Evolutionary conservation across 2,113 vertebrate genomes (phyloP).

Genomic region (Pseudorasbora parva): DNA sequence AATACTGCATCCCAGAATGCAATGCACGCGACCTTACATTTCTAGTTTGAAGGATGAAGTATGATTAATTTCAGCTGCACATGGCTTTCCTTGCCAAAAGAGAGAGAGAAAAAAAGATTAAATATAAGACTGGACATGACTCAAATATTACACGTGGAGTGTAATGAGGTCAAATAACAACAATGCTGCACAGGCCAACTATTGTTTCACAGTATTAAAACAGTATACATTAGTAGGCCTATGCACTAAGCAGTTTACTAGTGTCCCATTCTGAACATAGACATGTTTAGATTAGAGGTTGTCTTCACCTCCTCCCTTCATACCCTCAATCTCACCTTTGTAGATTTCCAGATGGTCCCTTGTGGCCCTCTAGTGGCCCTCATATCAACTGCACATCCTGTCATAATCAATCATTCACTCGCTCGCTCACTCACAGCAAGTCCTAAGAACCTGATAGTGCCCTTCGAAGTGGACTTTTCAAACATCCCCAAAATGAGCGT

Average conservation of each 20-base stretch:
- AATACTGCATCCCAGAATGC: background rate
- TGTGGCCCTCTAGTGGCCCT: constrained; percentile 39
- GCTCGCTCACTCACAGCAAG: too few species aligned
- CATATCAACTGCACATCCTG: constrained; percentile 25
- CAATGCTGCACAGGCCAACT: background rate
- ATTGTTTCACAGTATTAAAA: background rate
- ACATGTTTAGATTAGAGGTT: too few species aligned
- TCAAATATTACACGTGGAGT: background rate
- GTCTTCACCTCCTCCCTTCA: background rate
- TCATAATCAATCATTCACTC: background rate
- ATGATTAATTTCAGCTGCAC: background rate
- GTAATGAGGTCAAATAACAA: background rate
- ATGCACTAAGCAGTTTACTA: background rate
- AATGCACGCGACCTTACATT: background rate
- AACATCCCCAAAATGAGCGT: background rate
- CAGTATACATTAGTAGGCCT: background rate
- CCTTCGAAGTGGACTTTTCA: background rate
- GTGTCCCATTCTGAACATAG: background rate
- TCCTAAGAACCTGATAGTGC: background rate
- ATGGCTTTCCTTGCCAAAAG: background rate
- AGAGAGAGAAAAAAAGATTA: background rate
- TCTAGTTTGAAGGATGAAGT: background rate
- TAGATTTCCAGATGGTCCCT: constrained; percentile 8
- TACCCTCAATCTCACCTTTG: constrained; percentile 14
- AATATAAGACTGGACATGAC: background rate